These are phyloP conservation scores for Crossoptilon crossoptilon DNA, from an alignment of 2,797 vertebrate genomes.

Conservation along the genomic window DNA sequence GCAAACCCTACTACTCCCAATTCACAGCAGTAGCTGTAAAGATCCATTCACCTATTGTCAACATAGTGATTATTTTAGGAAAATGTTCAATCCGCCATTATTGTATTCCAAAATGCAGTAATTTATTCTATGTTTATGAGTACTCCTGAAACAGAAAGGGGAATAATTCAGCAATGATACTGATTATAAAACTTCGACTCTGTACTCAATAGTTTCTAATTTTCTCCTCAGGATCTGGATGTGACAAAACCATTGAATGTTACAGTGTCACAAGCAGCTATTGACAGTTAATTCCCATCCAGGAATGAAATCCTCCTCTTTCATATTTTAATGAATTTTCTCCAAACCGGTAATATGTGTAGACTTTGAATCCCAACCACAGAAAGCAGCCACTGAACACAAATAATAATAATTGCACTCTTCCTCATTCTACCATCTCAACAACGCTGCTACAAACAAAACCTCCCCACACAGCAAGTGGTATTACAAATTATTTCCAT, in stretches of 20 bases:
- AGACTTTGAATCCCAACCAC: slow-evolving; percentile 1
- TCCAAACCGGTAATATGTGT: not conserved
- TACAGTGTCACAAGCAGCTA: not conserved
- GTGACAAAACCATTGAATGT: not conserved
- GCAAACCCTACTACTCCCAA: not conserved
- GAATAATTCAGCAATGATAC: not conserved
- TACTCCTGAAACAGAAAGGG: not conserved
- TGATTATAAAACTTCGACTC: not conserved
- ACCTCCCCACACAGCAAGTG: not conserved
- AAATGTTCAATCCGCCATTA: not conserved
- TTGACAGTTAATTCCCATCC: not conserved
- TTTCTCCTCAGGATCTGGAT: not conserved
- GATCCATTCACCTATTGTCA: not conserved
- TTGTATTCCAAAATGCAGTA: not conserved
- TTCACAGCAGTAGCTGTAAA: not conserved
- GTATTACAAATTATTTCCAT: slow-evolving; percentile 51
- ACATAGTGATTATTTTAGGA: not conserved
- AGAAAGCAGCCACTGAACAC: not conserved
- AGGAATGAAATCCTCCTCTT: not conserved
- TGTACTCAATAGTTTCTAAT: not conserved
- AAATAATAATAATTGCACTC: not conserved
- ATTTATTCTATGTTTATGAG: not conserved
- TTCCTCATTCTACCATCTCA: slow-evolving; percentile 36
- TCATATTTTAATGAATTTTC: slow-evolving; percentile 2
- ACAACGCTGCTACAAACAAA: slow-evolving; percentile 9